Base-by-base conservation (phyloP, 2,888 invertebrate species). In the Aphidoletes aphidimyza region DNA sequence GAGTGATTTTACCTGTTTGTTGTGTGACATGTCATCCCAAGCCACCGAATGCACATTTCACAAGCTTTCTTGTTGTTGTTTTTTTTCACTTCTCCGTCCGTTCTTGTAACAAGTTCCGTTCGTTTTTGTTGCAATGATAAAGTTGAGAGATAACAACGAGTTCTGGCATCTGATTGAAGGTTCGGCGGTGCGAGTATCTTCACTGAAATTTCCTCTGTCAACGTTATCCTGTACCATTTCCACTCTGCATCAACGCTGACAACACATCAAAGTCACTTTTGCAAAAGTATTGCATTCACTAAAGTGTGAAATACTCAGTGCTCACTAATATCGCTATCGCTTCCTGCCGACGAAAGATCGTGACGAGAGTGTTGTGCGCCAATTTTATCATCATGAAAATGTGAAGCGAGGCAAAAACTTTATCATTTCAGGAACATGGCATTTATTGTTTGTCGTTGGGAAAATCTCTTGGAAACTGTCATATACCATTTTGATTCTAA, bases 161-260 rank as follows among this genome's bases (percentile, higher is more conserved):
- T 34, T 69, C 69, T 34, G 69, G 69, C 69, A 69, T 69, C 69
- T 69, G 69, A 69, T 69, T 30, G 69, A 69, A 69, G 69, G 9
- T 69, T 69, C 14, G 69, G 69, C 14, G 26, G 0, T 30, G 8
- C 8, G 14, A 42, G 42, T 69, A 30, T 69, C 69, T 34, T 69
- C 34, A 30, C n/a, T 54, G 9, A 54, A 54, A 22, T 54, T 54
- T 54, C 54, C 54, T n/a, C 6, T n/a, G 22, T n/a, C 69, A 14
- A 69, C 30, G 69, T 69, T 30, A 30, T 69, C 30, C 14, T 30
- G 69, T 34, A 34, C n/a, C 69, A 69, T 69, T 69, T 69, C 69
- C 14, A 30, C 69, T n/a, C n/a, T n/a, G n/a, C 69, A 69, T 69
- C 69, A 26, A 30, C 17, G 69, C 30, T 69, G 69, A 69, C 69